These are phyloP conservation scores for Gadopsis bispinosus DNA, from an alignment of 2,797 vertebrate genomes.

Conservation along the genomic window DNA sequence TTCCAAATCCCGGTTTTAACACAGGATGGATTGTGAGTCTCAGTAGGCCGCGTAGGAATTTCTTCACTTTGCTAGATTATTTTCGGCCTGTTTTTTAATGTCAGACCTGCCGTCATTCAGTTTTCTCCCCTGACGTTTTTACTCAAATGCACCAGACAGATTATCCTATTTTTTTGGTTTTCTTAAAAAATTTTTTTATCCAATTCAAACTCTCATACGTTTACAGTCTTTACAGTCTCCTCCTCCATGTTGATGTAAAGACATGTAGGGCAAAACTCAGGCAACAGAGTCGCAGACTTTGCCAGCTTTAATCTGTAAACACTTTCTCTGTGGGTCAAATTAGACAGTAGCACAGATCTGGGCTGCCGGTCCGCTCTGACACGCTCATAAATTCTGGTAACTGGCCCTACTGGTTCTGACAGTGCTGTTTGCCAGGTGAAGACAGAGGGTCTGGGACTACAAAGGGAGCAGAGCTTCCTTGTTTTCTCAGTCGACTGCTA, in stretches of 20 bases:
- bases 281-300: conserved; percentile 46
- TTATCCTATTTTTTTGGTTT: conserved; percentile 30
- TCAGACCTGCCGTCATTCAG: conserved; percentile 29
- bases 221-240: conserved; percentile 24
- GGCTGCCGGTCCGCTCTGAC: conserved; percentile 67
- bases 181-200: conserved; percentile 5
- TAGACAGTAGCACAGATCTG: conserved; percentile 68
- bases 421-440: conserved; percentile 71
- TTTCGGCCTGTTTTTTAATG: conserved; percentile 60
- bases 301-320: conserved; percentile 72
- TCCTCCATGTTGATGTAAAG: conserved; percentile 32
- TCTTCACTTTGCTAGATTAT: conserved; percentile 66
- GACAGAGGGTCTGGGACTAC: conserved; percentile 64
- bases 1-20: conserved; percentile 66
- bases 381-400: conserved; percentile 76
- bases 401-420: conserved; percentile 76
- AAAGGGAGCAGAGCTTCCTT: conserved; percentile 74
- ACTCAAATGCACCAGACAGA: conserved; percentile 46
- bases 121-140: conserved; percentile 30
- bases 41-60: conserved; percentile 53
- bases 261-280: conserved; percentile 25
- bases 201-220: conserved; percentile 15
- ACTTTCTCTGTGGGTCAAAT: conserved; percentile 82
- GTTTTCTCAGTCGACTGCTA: conserved; percentile 64
- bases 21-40: conserved; percentile 66